A percentile compares a stretch with the other conserved stretches of the same genome.
Evolutionary conservation across 2,113 vertebrate species (phyloP).

Genomic region (Notarius quadriscutis): DNA sequence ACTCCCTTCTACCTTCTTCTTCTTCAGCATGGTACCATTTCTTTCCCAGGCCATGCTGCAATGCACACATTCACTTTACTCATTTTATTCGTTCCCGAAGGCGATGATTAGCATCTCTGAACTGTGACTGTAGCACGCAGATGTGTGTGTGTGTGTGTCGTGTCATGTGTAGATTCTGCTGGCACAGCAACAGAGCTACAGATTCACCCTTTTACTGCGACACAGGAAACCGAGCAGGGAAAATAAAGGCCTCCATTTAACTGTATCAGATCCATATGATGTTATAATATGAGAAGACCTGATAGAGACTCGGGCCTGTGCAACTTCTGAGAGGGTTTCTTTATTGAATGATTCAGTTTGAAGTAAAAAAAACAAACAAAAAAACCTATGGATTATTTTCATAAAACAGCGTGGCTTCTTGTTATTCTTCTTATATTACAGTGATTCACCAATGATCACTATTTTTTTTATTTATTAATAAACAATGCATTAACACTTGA

Average conservation of each 20-base stretch:
- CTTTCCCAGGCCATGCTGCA: slow-evolving; percentile 18
- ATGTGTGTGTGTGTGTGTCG: slow-evolving; percentile 25
- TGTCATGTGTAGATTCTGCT: slow-evolving; percentile 19
- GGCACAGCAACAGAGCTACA: slow-evolving; percentile 1
- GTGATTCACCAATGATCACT: no score
- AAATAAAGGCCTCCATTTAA: slow-evolving; percentile 1
- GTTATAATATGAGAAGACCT: background rate
- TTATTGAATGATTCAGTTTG: background rate
- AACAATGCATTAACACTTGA: no score
- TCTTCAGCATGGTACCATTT: background rate
- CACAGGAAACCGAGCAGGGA: background rate
- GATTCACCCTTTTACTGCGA: slow-evolving; percentile 2
- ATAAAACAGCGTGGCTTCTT: background rate
- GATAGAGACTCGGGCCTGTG: background rate
- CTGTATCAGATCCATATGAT: background rate
- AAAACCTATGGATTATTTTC: background rate
- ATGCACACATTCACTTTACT: slow-evolving; percentile 39
- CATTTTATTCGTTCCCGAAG: slow-evolving; percentile 25
- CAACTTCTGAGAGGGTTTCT: background rate
- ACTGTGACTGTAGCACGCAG: slow-evolving; percentile 26
- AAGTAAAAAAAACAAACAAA: background rate
- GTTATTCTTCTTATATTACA: background rate
- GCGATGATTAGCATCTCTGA: slow-evolving; percentile 49
- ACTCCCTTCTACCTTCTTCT: background rate
- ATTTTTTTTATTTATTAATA: background rate